A percentile compares a stretch with the other conserved stretches of the same genome.
phyloP scores from a whole-genome alignment of 2,797 vertebrate species.

The Galago senegalensis region DNA sequence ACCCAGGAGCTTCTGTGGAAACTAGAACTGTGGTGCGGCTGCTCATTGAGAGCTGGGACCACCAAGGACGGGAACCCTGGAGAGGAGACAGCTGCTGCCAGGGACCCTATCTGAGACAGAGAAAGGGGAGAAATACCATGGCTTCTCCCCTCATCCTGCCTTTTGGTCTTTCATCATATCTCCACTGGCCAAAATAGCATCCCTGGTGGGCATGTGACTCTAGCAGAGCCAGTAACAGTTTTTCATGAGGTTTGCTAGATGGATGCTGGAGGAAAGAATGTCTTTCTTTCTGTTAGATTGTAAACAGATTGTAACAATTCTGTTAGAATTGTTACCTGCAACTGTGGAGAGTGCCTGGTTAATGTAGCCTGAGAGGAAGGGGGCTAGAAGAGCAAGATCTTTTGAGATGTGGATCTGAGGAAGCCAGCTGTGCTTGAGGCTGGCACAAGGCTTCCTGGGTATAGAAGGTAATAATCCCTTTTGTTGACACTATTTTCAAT shows the following conservation, averaged over 20 bases:
- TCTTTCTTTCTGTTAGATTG: neutral
- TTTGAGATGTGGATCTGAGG: neutral
- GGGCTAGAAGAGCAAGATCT: neutral
- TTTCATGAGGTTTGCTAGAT: neutral
- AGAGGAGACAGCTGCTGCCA: neutral
- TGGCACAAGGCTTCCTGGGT: neutral
- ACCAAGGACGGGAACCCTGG: neutral
- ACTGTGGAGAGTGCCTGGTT: neutral
- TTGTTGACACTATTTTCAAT: neutral
- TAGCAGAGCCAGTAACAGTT: neutral
- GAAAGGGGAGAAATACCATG: no score
- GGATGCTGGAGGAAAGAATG: neutral
- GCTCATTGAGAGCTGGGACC: neutral
- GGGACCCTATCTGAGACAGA: neutral
- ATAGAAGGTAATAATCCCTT: neutral
- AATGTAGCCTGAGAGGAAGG: neutral
- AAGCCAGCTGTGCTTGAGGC: neutral
- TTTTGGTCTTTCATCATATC: neutral
- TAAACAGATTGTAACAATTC: no score
- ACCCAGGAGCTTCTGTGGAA: neutral
- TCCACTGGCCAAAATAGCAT: neutral
- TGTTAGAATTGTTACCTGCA: neutral
- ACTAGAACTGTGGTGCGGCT: neutral
- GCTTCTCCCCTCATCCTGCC: neutral
- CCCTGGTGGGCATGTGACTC: neutral